Conservation (phyloP, 2,113 vertebrate species). For the Crocuta crocuta region DNA sequence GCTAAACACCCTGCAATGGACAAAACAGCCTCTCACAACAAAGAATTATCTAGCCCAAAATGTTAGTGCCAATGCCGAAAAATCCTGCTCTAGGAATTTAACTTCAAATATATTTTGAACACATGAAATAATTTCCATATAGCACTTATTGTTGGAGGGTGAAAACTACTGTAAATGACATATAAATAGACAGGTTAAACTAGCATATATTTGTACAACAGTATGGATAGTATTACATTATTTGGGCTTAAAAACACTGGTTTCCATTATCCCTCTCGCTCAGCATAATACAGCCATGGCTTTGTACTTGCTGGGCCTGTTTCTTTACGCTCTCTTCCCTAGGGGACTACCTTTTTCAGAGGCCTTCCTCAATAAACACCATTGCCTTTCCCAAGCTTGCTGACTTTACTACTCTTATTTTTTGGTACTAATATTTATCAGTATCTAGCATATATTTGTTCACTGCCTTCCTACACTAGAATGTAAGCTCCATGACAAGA, state of each 20-base stretch:
- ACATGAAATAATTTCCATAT: not conserved
- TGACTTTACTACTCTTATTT: not conserved
- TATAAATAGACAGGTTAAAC: not conserved
- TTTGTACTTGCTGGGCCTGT: not conserved
- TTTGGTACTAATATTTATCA: not conserved
- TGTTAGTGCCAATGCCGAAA: not conserved
- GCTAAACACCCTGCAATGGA: not conserved
- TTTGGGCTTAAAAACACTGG: not conserved
- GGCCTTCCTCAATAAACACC: not conserved
- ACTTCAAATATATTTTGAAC: not conserved
- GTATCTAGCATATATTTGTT: not conserved
- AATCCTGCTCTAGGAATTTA: constrained; percentile 26
- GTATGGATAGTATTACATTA: not conserved
- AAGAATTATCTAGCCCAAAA: not conserved
- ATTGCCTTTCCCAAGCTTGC: not conserved
- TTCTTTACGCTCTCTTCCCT: not conserved
- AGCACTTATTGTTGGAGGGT: constrained; percentile 9
- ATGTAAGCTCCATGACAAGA: not conserved
- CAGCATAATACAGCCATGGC: not conserved
- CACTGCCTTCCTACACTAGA: not conserved
- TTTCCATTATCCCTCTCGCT: not conserved
- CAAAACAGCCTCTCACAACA: not conserved
- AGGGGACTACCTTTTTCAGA: not conserved
- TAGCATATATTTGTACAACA: not conserved
- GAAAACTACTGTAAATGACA: not conserved